These are phyloP conservation scores for Amaurobius ferox DNA, from an alignment of 2,888 invertebrate species.

Conservation along the genomic window DNA sequence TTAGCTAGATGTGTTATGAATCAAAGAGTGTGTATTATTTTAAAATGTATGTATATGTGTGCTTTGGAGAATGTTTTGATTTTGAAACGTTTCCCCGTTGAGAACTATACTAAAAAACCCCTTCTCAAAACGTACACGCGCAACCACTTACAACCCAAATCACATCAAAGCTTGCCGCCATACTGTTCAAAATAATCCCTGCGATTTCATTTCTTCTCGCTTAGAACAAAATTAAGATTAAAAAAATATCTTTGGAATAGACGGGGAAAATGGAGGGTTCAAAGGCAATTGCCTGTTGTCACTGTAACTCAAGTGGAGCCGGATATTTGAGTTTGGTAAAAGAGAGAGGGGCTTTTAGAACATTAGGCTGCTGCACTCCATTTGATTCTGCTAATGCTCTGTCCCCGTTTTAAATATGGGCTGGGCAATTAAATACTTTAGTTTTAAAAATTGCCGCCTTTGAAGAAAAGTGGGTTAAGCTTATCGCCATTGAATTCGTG, in stretches of 20 bases:
- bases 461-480: no score
- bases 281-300: conserved; percentile 36
- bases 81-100: no score
- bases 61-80: no score
- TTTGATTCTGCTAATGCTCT: conserved; percentile 34
- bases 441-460: no score
- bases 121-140: no score
- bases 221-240: not conserved
- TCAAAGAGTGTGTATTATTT: no score
- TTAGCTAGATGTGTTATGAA: no score
- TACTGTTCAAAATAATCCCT: conserved; percentile 23
- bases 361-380: conserved; percentile 31
- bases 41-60: no score
- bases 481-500: no score
- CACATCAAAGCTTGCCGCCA: conserved; percentile 46
- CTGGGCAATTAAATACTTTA: conserved; percentile 29
- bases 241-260: not conserved
- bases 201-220: not conserved
- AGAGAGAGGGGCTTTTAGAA: conserved; percentile 33
- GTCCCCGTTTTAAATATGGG: conserved; percentile 32
- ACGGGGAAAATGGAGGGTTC: not conserved
- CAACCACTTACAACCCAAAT: no score
- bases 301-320: conserved; percentile 34
- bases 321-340: conserved; percentile 21
- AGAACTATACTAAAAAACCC: no score